Base-by-base conservation (phyloP, 2,888 invertebrate genomes). In the Crepidodera aurea region DNA sequence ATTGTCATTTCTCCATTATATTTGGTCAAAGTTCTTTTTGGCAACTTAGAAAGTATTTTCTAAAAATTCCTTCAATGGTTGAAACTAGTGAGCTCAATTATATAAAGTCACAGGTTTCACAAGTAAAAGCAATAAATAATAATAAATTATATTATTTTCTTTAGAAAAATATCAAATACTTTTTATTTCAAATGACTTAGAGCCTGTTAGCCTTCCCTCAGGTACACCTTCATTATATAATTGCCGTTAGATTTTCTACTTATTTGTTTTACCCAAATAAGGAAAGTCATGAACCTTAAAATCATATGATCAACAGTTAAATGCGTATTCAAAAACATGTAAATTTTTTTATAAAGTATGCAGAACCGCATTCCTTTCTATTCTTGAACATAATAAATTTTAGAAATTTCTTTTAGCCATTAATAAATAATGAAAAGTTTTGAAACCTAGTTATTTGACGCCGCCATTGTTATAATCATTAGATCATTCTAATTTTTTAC, bases 381-480 rank as follows among this genome's bases (percentile, higher is more conserved):
- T 50, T 50, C 50, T 27, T 29, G n/a, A 50, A 32, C 50, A 50
- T 50, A 50, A 50, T 50, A 32, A 50, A 29, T 50, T 50, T 50
- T 50, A 50, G 50, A 50, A 32, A 50, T 50, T 50, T 16, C 50
- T 32, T 46, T 46, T 27, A 8, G 12, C 13, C 25, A 19, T 46
- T 46, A 10, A 46, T 25, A 46, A 27, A 15, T 37, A 13, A 37
- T 13, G 10, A 32, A 37, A 37, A 37, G 13, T 37, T 37, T 25
- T 12, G 8, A 46, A 22, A 46, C 22, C 25, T 22, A 46, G 46
- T 22, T 42, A 42, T 42, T 15, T 16, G 42, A 19, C 42, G 18
- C 8, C 7, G 42, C n/a, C 42, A 42, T 42, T 42, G 42, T 42
- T 42, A 25, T 25, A 46, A 46, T 10, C 37, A 13, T 37, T 46